Evolutionary conservation across 2,113 vertebrate species (phyloP).

Genomic region (Alethe diademata): DNA sequence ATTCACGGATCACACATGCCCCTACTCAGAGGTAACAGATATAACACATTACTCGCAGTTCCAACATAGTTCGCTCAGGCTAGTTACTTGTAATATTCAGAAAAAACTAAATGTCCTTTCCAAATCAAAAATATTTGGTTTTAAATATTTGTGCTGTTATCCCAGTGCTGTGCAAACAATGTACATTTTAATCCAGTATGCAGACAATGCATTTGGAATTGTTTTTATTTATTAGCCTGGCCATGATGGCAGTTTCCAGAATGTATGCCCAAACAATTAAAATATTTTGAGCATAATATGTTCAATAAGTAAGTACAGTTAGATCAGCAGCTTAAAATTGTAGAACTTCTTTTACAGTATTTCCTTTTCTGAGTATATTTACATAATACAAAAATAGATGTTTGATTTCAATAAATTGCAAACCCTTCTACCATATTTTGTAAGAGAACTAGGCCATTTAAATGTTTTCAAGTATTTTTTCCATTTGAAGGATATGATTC

Average conservation of each 20-base stretch:
- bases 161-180: not conserved
- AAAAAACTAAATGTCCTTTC: not conserved
- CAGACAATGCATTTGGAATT: not conserved
- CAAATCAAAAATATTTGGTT: not conserved
- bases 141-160: not conserved
- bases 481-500: not conserved
- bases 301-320: not conserved
- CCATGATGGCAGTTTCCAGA: not conserved
- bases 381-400: conserved; percentile 6
- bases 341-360: not conserved
- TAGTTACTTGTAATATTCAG: not conserved
- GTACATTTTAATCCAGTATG: not conserved
- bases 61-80: not conserved
- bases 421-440: not conserved
- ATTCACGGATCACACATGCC: not conserved
- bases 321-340: not conserved
- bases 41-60: not conserved
- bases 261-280: not conserved
- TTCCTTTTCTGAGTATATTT: conserved; percentile 10
- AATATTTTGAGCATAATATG: not conserved
- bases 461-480: not conserved
- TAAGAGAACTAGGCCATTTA: not conserved
- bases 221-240: not conserved
- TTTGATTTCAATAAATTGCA: not conserved
- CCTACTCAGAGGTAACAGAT: not conserved